Evolutionary conservation across 2,113 vertebrate species (phyloP).

Genomic region (Columba janthina): DNA sequence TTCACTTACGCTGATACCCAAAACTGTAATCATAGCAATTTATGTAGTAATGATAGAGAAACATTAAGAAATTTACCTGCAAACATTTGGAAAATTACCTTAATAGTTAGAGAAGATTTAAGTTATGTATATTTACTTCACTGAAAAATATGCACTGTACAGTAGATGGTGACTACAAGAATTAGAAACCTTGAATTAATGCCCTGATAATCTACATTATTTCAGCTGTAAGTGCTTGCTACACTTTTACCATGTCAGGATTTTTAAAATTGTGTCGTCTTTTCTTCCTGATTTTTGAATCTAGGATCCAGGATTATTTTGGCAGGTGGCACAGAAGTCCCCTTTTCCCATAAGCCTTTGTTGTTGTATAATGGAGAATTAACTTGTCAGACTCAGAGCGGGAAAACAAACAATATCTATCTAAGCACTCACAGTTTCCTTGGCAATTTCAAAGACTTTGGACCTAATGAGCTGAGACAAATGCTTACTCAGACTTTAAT

Average conservation of each 20-base stretch:
- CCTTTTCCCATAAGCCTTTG: conserved; percentile 92
- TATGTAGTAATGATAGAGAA: background rate
- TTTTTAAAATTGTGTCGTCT: background rate
- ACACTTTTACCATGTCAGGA: background rate
- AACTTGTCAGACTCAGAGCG: conserved; percentile 94
- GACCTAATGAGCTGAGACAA: conserved; percentile 66
- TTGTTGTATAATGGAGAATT: conserved; percentile 92
- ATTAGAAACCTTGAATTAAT: background rate
- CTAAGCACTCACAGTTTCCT: conserved; percentile 91
- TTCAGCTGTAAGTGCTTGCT: background rate
- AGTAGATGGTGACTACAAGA: background rate
- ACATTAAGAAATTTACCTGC: background rate
- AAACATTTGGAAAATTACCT: background rate
- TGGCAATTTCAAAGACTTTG: conserved; percentile 51
- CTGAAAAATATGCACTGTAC: background rate
- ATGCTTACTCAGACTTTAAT: conserved; percentile 84
- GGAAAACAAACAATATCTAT: conserved; percentile 84
- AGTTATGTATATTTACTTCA: background rate
- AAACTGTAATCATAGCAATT: background rate
- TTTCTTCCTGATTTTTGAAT: conserved; percentile 51
- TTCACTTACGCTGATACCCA: background rate
- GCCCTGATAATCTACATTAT: background rate
- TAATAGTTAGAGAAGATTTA: background rate
- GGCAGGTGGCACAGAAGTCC: conserved; percentile 87
- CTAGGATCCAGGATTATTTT: conserved; percentile 88